Percentiles rank a stretch among this genome's conserved stretches.
Conservation (phyloP, 2,888 invertebrate genomes). For the Zhuqinia jingwanae region DNA sequence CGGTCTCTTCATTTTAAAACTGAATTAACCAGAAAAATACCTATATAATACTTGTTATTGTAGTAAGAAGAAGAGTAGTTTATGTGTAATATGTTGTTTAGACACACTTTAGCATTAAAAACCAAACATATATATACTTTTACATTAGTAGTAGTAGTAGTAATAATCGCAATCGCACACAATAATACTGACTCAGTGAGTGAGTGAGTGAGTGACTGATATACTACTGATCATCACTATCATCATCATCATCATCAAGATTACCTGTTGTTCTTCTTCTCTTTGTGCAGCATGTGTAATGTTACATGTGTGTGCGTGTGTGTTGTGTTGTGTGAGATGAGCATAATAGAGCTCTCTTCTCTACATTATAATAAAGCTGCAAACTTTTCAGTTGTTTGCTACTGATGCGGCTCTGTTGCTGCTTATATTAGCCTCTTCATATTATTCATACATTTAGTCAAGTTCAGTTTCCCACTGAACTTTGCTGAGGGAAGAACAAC, state of each 20-base stretch:
- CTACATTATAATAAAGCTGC: not conserved
- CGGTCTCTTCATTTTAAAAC: conserved; percentile 42
- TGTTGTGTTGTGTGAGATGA: not conserved
- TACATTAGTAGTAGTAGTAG: conserved; percentile 5
- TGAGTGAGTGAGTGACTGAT: conserved; percentile 33
- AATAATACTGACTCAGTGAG: conserved; percentile 43
- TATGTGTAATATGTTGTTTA: not conserved
- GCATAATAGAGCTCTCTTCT: not conserved
- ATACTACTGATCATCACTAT: conserved; percentile 7
- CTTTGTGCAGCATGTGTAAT: not conserved
- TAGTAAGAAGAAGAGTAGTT: not conserved
- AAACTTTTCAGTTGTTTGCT: not conserved
- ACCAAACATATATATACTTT: not conserved
- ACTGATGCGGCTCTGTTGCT: not conserved
- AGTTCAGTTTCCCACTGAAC: conserved; percentile 69
- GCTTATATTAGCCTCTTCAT: not conserved
- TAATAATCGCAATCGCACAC: conserved; percentile 35
- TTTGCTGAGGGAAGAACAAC: conserved; percentile 56
- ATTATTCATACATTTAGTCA: conserved; percentile 49
- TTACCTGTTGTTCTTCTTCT: conserved; percentile 52
- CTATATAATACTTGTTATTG: conserved; percentile 32
- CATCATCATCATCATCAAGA: conserved; percentile 37
- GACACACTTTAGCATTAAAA: conserved; percentile 6
- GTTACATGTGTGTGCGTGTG: not conserved
- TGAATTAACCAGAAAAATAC: conserved; percentile 55